A percentile compares a stretch with the other conserved stretches of the same genome.
These are phyloP conservation scores for Serripes groenlandicus DNA, from an alignment of 2,888 invertebrate species.

Conservation along the genomic window DNA sequence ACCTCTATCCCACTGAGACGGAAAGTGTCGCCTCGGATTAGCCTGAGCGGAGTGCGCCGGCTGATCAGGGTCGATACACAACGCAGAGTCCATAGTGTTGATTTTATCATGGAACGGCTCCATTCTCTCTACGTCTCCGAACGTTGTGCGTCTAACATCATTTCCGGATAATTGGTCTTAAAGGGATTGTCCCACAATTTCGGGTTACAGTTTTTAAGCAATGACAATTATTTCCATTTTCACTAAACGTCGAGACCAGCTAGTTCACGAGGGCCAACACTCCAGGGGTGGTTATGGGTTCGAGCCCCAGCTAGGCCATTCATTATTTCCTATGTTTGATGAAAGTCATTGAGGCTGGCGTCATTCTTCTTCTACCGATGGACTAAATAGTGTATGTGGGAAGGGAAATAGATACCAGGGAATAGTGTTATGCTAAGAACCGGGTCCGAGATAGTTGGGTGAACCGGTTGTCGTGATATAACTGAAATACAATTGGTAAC, in stretches of 20 bases:
- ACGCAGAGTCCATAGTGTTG: too few species aligned
- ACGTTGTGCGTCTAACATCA: too few species aligned
- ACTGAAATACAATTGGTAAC: not conserved
- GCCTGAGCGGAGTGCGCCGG: too few species aligned
- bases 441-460: not conserved
- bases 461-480: not conserved
- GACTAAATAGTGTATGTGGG: not conserved
- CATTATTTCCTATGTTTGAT: not conserved
- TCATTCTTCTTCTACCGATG: not conserved
- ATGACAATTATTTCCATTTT: too few species aligned
- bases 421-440: not conserved
- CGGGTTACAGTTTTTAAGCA: too few species aligned
- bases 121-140: too few species aligned
- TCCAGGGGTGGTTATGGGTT: not conserved
- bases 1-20: too few species aligned
- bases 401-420: not conserved
- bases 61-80: too few species aligned
- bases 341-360: not conserved
- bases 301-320: not conserved
- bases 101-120: too few species aligned
- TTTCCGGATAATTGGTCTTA: too few species aligned
- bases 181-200: too few species aligned
- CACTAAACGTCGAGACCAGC: not conserved
- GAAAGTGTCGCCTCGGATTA: too few species aligned
- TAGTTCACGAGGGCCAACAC: not conserved